Conservation (phyloP, 37 sponge, comb jelly and placozoan genomes). For the Halichondria panicea region DNA sequence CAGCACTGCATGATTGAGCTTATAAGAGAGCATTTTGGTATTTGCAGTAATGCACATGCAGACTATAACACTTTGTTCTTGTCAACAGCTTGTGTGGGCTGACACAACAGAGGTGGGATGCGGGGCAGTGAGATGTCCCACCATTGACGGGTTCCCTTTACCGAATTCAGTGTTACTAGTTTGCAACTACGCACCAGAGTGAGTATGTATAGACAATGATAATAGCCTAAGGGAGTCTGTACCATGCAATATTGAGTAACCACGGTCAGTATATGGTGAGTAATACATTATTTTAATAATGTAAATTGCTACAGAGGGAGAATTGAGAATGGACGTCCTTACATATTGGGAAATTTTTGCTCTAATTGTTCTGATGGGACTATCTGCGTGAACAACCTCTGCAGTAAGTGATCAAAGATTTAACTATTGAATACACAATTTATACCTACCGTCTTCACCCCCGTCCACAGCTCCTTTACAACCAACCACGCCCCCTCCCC, state of each 20-base stretch:
- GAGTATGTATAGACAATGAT: constrained; percentile 5
- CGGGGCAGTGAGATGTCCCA: constrained; percentile 27
- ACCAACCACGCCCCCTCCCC: background rate
- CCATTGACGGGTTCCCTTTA: background rate
- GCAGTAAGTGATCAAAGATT: background rate
- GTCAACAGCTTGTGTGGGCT: constrained; percentile 62
- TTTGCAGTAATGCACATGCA: no score
- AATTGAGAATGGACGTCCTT: no score
- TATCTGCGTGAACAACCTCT: background rate
- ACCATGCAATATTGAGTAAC: no score
- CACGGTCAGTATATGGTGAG: no score
- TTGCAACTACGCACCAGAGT: constrained; percentile 57
- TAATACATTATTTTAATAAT: no score
- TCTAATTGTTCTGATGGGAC: background rate
- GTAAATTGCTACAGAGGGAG: no score
- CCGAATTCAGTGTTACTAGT: constrained; percentile 30
- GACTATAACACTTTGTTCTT: background rate
- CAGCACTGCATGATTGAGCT: no score
- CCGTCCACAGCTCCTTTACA: background rate
- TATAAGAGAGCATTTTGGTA: no score
- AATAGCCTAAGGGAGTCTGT: no score
- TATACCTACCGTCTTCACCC: no score
- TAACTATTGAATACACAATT: no score
- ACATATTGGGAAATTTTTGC: no score
- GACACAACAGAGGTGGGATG: constrained; percentile 29